These are phyloP conservation scores for Arizona elegans DNA, from an alignment of 2,113 vertebrate species.

Conservation along the genomic window DNA sequence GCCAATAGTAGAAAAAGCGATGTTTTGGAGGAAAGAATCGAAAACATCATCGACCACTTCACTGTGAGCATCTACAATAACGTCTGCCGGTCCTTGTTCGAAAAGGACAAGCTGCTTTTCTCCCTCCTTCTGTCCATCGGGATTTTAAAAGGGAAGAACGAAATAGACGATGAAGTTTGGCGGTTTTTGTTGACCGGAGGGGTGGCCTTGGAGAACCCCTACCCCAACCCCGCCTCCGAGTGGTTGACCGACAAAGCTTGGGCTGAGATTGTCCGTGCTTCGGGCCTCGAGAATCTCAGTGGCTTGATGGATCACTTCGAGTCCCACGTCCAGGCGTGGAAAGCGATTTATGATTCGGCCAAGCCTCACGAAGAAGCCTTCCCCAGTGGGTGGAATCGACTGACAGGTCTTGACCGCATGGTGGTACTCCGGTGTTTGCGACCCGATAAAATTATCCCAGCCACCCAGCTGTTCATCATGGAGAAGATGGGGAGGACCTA, in stretches of 20 bases:
- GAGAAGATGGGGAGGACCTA: constrained; percentile 80
- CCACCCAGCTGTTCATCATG: constrained; percentile 80
- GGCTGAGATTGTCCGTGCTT: constrained; percentile 85
- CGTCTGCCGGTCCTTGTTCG: constrained; percentile 88
- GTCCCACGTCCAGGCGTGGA: constrained; percentile 72
- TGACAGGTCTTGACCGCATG: constrained; percentile 77
- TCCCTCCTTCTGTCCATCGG: constrained; percentile 86
- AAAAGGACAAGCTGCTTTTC: constrained; percentile 92
- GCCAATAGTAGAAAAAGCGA: constrained; percentile 77
- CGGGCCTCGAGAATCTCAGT: constrained; percentile 68
- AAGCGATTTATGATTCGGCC: constrained; percentile 82
- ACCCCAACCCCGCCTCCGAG: constrained; percentile 81
- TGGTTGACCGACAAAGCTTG: constrained; percentile 90
- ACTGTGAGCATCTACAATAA: constrained; percentile 88
- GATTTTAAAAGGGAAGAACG: constrained; percentile 81
- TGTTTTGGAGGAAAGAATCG: constrained; percentile 71
- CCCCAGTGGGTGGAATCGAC: constrained; percentile 71
- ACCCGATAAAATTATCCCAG: constrained; percentile 87
- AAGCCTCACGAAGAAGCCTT: constrained; percentile 78
- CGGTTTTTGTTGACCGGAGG: constrained; percentile 88
- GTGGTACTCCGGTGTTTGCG: constrained; percentile 84
- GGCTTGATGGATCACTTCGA: constrained; percentile 77
- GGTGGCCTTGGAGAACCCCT: constrained; percentile 85
- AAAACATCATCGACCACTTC: constrained; percentile 79
- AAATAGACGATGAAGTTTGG: constrained; percentile 79